These are phyloP conservation scores for Clepsis dumicolana DNA, from an alignment of 2,888 invertebrate genomes.

Conservation along the genomic window DNA sequence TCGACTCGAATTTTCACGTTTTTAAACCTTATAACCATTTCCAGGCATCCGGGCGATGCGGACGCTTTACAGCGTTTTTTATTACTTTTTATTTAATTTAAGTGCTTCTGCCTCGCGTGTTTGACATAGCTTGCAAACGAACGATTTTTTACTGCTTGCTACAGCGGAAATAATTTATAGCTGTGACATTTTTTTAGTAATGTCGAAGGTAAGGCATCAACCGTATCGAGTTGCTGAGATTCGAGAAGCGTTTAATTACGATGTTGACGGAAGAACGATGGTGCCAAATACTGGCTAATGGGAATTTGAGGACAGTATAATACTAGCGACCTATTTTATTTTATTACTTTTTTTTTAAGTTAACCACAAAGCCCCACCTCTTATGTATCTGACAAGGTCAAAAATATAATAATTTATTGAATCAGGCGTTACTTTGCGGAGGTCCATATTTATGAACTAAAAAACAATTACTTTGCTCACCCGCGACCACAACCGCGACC, in stretches of 20 bases:
- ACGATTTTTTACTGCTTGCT: conserved; percentile 40
- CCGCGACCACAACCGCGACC: too few species aligned
- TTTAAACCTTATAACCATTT: conserved; percentile 48
- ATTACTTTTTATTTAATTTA: conserved; percentile 52
- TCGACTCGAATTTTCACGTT: conserved; percentile 46
- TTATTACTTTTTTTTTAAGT: too few species aligned
- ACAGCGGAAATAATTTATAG: conserved; percentile 31
- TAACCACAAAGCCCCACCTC: too few species aligned
- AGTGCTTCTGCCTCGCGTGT: conserved; percentile 48
- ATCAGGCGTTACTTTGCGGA: too few species aligned
- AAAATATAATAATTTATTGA: too few species aligned
- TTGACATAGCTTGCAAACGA: conserved; percentile 47
- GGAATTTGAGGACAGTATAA: not conserved
- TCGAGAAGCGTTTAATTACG: conserved; percentile 37
- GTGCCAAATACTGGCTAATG: not conserved
- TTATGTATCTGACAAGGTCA: too few species aligned
- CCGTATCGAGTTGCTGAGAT: conserved; percentile 4
- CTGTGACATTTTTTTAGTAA: conserved; percentile 37
- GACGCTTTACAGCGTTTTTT: conserved; percentile 52
- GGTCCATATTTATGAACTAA: too few species aligned
- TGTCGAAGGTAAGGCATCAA: not conserved
- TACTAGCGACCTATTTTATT: not conserved
- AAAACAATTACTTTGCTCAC: too few species aligned
- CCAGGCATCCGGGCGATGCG: conserved; percentile 49
- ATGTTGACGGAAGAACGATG: conserved; percentile 26